phyloP scores from a whole-genome alignment of 2,888 invertebrate genomes.

The Dilophus febrilis region DNA sequence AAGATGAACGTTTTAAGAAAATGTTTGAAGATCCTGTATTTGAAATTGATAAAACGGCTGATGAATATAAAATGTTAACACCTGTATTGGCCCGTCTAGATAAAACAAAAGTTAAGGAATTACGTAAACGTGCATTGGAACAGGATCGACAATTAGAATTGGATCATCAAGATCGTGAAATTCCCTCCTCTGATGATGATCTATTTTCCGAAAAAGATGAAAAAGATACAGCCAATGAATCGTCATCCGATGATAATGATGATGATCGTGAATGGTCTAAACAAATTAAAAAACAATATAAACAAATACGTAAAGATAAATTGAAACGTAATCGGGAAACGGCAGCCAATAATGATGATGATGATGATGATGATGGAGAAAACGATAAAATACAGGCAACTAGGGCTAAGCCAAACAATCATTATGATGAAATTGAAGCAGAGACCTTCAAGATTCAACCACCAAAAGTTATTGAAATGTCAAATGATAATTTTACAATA shows the following conservation, averaged over 20 bases:
- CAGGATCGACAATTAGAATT: slow-evolving; percentile 30
- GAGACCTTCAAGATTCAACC: too few species aligned
- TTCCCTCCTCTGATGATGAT: slow-evolving; percentile 26
- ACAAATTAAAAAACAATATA: slow-evolving; percentile 56
- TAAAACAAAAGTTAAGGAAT: slow-evolving; percentile 45
- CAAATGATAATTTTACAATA: slow-evolving; percentile 42
- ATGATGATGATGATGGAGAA: slow-evolving; percentile 18
- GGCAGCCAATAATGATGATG: slow-evolving; percentile 22
- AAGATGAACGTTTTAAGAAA: slow-evolving; percentile 77
- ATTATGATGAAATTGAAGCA: slow-evolving; percentile 14
- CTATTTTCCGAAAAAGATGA: slow-evolving; percentile 26
- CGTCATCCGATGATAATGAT: slow-evolving; percentile 41
- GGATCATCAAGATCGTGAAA: slow-evolving; percentile 20
- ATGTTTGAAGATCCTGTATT: slow-evolving; percentile 87
- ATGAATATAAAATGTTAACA: slow-evolving; percentile 74
- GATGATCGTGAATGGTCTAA: slow-evolving; percentile 65
- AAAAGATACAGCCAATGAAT: slow-evolving; percentile 36
- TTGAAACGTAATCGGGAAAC: slow-evolving; percentile 18
- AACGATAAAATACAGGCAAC: slow-evolving; percentile 12
- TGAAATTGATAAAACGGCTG: slow-evolving; percentile 71
- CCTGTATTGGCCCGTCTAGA: slow-evolving; percentile 74
- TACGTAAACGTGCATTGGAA: slow-evolving; percentile 35
- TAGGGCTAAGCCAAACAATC: slow-evolving; percentile 16
- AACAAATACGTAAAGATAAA: slow-evolving; percentile 28
- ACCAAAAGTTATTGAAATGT: slow-evolving; percentile 42